These are phyloP conservation scores for Lymantria dispar DNA, from an alignment of 2,888 invertebrate species.

Conservation along the genomic window DNA sequence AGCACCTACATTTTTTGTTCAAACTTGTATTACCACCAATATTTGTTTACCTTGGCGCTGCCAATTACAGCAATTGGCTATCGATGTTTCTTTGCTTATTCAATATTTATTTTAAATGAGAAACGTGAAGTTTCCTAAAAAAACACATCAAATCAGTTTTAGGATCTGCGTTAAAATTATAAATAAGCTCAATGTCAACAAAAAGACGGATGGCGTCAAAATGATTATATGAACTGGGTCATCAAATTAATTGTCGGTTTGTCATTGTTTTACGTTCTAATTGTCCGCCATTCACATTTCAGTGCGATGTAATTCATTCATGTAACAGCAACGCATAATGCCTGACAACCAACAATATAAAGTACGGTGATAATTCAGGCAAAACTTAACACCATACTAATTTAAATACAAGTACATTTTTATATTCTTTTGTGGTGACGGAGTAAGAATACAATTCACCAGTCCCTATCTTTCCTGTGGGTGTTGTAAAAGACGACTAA, in stretches of 20 bases:
- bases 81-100: constrained; percentile 6
- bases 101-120: constrained; percentile 7
- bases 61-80: constrained; percentile 18
- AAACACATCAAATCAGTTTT: constrained; percentile 4
- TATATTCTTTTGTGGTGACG: too few relatives aligned
- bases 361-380: too few relatives aligned
- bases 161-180: constrained; percentile 7
- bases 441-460: too few relatives aligned
- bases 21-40: constrained; percentile 14
- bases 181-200: constrained; percentile 23
- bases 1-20: constrained; percentile 14
- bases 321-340: constrained; percentile 34
- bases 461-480: too few relatives aligned
- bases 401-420: too few relatives aligned
- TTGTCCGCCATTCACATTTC: constrained; percentile 53
- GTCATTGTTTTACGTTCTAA: constrained; percentile 72
- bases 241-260: constrained; percentile 45
- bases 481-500: too few relatives aligned
- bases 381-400: too few relatives aligned
- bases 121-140: constrained; percentile 1
- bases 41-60: constrained; percentile 19
- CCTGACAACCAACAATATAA: constrained; percentile 12
- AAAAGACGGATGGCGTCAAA: constrained; percentile 37
- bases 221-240: constrained; percentile 17
- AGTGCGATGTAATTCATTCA: constrained; percentile 56